Evolutionary conservation across 2,113 vertebrate genomes (phyloP), one percentile per base, ranked within the genome.

Genomic region (Acrocephalus arundinaceus): DNA sequence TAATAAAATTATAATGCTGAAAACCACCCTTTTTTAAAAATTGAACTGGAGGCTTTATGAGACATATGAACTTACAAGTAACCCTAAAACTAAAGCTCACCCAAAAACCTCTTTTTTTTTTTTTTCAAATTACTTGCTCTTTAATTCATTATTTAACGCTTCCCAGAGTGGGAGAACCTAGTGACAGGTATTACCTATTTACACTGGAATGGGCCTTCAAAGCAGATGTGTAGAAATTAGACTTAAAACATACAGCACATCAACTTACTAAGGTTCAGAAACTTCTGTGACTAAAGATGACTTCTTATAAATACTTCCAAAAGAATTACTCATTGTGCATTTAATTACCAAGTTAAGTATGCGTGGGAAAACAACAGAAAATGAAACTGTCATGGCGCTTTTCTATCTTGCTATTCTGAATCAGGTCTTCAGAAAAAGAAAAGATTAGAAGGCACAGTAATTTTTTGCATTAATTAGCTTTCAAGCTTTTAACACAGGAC

Each of bases 391-490:
- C 59, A 91, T 4, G 37, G 52, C 13, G 72, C 61, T 89, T 86
- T 51, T 93, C 76, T 82, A 48, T 77, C 13, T 63, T 55, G 59
- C 72, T 86, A 43, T 46, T 94, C 81, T 77, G 45, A 88, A 92
- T 80, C 70, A 71, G 49, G 33, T 70, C 31, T 72, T 90, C 72
- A 57, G n/a, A 41, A 89, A 86, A 67, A 88, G 48, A 95, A 93
- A 85, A 68, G 20, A 81, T 90, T 41, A 85, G 39, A 71, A 96
- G 71, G 83, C 23, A 87, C 9, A 27, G 52, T 81, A 65, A 67
- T 68, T 86, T 77, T 83, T 74, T 77, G 33, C n/a, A 43, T 88
- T 90, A 94, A 85, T 90, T 86, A 87, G 31, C 84, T 92, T 81
- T 80, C 57, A 89, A 55, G 84, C 13, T 90, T 92, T 93, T 86